Conservation (phyloP, 2,888 invertebrate genomes). For the Pecten maximus region DNA sequence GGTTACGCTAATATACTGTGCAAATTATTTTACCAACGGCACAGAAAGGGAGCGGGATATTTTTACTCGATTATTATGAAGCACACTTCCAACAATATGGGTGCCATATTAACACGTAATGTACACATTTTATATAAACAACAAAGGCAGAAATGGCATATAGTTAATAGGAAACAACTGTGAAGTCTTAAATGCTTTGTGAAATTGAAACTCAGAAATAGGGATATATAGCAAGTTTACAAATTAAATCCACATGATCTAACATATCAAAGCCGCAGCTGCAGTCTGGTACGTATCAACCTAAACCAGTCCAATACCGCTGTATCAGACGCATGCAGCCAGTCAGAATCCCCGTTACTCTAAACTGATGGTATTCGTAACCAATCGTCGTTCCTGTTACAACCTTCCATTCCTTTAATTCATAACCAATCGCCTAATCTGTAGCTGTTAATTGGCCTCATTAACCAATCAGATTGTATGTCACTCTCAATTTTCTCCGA, state of each 20-base stretch:
- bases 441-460: constrained; percentile 7
- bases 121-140: constrained; percentile 16
- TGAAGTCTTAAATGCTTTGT: constrained; percentile 29
- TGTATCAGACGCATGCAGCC: background rate
- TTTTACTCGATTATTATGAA: background rate
- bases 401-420: background rate
- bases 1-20: constrained; percentile 15
- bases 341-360: background rate
- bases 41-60: background rate
- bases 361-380: background rate
- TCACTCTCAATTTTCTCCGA: constrained; percentile 1
- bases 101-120: constrained; percentile 30
- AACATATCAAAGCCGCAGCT: background rate
- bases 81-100: constrained; percentile 28
- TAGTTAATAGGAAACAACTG: constrained; percentile 33
- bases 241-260: constrained; percentile 19
- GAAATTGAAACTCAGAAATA: constrained; percentile 29
- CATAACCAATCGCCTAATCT: constrained; percentile 29
- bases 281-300: background rate
- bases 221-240: constrained; percentile 29
- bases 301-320: background rate
- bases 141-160: constrained; percentile 23
- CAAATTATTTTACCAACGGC: background rate
- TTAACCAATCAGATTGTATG: constrained; percentile 20
- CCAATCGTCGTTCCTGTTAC: background rate